Evolutionary conservation across 2,113 vertebrate species (phyloP), one percentile per base, ranked within the genome.

Genomic region (Sorex araneus): DNA sequence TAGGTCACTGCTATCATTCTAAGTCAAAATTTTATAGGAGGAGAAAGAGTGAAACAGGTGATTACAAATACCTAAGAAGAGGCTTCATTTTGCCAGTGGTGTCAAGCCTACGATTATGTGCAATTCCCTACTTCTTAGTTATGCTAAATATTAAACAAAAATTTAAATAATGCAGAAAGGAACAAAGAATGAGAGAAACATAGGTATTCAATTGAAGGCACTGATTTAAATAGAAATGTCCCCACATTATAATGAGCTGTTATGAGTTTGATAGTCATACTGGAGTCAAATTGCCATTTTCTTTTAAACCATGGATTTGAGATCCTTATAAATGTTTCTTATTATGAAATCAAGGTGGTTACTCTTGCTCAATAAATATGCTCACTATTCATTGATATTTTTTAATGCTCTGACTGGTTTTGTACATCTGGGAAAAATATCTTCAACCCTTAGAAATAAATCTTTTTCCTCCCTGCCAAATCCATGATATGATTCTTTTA

Each of bases 341-440:
- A 60, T 93, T 95, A 84, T 84, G 66, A 94, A 93, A 36, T 73
- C 71, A 86, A 81, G 45, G 47, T 74, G 2, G 23, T 81, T 94
- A 47, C 47, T 92, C 83, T 80, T 95, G n/a, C 81, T 88, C 76
- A 95, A 54, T 86, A 91, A 93, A 90, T 84, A 82, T 69, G 60
- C 60, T 93, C 75, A 64, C 85, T 82, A 91, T 89, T 81, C 34
- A 80, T n/a, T 74, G 45, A 84, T 93, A 63, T 71, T 81, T 95
- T 94, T 92, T 64, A 95, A 93, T 92, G 75, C 60, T 84, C 23
- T 91, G 69, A 84, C 60, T 91, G 54, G n/a, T 84, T 94, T 95
- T 89, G 19, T 89, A 43, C 94, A 94, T 86, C 86, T 92, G 23
- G 60, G 91, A 94, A 94, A 97, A 76, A 84, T 91, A 93, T 93